Evolutionary conservation across 2,888 invertebrate genomes (phyloP), one percentile per base, ranked within the genome.

Genomic region (Graphium colonna): DNA sequence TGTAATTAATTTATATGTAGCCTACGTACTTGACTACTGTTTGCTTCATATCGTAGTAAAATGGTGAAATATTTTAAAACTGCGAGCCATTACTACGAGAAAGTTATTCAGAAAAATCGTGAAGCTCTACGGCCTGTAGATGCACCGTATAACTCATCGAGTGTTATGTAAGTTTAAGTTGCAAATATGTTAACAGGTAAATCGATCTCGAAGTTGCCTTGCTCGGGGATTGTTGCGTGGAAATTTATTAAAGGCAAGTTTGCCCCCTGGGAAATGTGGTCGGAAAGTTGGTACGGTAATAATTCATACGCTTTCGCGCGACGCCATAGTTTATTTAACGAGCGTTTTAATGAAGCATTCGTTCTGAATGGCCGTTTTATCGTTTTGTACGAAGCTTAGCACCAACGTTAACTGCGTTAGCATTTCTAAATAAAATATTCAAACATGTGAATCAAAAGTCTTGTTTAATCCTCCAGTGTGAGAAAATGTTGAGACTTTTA

Each of bases 181-280:
- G 62, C 67, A 65, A 71, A 69, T 71, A 68, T 66, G 70, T 63
- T 78, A 75, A 75, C 75, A 77, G 72, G 71, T 74, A 67, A 73
- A 77, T 77, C 72, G 70, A 77, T 75, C 71, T 69, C 63, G 57
- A 54, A 68, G 69, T 67, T 67, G 61, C 59, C 52, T 56, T 63
- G 67, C 68, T 69, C 45, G 57, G 73, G 71, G 67, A 73, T 73
- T 69, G 69, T 68, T 69, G 60, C 57, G 56, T 63, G 67, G 64
- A 65, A 75, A 77, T 75, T 77, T 70, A 73, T 75, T 73, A 70
- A 61, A 59, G 61, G 57, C 56, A 68, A 68, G 66, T 66, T 66
- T 64, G 60, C 55, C 67, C 57, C 61, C 47, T 54, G 64, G 62
- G 63, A 61, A 55, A 59, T 50, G 56, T 56, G 57, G 61, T 51